phyloP scores from a whole-genome alignment of 2,888 invertebrate species.

The Digitonthophagus gazella region DNA sequence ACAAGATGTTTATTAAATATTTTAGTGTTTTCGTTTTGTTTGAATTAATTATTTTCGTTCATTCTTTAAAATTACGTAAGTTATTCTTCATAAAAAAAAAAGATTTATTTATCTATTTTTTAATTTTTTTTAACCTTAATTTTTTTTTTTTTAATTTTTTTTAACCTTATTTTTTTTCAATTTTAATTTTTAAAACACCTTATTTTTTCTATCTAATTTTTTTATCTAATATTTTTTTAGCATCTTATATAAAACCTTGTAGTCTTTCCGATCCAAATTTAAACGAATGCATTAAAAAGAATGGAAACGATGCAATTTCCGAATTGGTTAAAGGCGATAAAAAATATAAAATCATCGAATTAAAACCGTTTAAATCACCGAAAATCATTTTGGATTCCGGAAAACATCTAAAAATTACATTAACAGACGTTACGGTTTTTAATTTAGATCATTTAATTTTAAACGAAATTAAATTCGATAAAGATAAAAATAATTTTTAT shows the following conservation, averaged over 20 bases:
- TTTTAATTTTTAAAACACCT: no score
- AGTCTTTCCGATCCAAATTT: slow-evolving; percentile 42
- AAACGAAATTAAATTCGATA: slow-evolving; percentile 1
- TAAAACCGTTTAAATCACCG: neutral
- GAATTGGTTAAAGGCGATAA: neutral
- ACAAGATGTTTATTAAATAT: no score
- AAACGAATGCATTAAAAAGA: slow-evolving; percentile 40
- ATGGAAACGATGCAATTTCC: slow-evolving; percentile 17
- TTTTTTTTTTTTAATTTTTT: no score
- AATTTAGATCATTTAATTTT: neutral
- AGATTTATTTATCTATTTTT: no score
- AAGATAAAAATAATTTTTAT: neutral
- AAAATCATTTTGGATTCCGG: neutral
- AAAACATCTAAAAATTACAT: neutral
- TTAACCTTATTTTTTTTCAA: no score
- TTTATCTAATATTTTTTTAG: slow-evolving; percentile 29
- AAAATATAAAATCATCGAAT: slow-evolving; percentile 9
- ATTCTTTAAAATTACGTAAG: neutral
- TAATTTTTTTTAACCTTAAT: no score
- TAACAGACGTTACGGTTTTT: neutral
- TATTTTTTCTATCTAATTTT: neutral
- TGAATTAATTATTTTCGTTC: neutral
- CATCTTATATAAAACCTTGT: slow-evolving; percentile 45
- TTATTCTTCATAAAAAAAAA: no score
- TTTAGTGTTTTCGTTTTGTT: neutral